Conservation (phyloP, 2,113 vertebrate genomes). For the Felis chaus region DNA sequence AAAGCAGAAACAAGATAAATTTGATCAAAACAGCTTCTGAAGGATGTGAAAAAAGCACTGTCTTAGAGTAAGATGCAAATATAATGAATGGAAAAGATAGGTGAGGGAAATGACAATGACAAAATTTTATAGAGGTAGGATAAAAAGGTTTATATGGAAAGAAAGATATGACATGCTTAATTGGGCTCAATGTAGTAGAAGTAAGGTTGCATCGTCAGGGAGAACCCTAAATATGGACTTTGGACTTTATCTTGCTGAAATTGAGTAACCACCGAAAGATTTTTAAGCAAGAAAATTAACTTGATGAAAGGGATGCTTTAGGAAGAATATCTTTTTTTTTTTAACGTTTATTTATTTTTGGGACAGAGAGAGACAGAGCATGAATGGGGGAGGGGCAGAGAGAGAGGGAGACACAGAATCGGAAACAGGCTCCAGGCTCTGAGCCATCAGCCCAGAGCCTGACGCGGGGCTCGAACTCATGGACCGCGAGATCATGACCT, state of each 20-base stretch:
- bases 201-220: neutral
- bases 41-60: neutral
- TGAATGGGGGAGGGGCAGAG: too few relatives aligned
- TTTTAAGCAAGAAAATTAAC: slow-evolving; percentile 51
- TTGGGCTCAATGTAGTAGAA: neutral
- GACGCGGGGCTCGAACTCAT: too few relatives aligned
- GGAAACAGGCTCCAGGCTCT: too few relatives aligned
- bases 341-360: too few relatives aligned
- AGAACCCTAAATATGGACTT: slow-evolving; percentile 8
- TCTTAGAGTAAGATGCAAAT: slow-evolving; percentile 19
- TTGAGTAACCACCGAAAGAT: neutral
- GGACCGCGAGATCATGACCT: too few relatives aligned
- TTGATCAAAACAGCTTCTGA: slow-evolving; percentile 23
- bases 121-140: neutral
- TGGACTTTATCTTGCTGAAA: slow-evolving; percentile 21
- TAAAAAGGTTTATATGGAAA: neutral
- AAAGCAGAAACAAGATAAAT: slow-evolving; percentile 1
- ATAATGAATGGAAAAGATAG: neutral
- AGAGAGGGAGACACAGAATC: too few relatives aligned
- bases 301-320: slow-evolving; percentile 11
- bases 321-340: neutral
- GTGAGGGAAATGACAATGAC: neutral
- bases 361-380: too few relatives aligned
- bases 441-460: too few relatives aligned
- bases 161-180: neutral